Evolutionary conservation across 2,888 invertebrate species (phyloP).

Genomic region (Acronicta aceris): DNA sequence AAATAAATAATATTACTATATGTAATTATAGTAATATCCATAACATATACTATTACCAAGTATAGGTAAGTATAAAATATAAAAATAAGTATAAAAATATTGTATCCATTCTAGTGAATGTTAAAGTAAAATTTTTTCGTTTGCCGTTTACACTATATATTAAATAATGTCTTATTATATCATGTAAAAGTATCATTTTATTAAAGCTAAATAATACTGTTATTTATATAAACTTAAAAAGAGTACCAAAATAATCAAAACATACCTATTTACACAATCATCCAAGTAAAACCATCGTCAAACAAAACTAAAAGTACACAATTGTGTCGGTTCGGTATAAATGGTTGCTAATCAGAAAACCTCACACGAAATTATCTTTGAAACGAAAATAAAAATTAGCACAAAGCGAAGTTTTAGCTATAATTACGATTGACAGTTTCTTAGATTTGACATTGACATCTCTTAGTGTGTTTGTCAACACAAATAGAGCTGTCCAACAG

Average conservation of each 20-base stretch:
- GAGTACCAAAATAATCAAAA: conserved; percentile 27
- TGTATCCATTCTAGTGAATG: too few species aligned
- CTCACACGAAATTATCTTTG: conserved; percentile 11
- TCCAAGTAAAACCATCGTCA: conserved; percentile 28
- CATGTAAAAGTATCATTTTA: not conserved
- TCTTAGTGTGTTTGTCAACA: too few species aligned
- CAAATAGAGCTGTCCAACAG: too few species aligned
- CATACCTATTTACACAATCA: conserved; percentile 21
- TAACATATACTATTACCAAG: too few species aligned
- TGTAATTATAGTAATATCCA: too few species aligned
- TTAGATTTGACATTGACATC: conserved; percentile 1
- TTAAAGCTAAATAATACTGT: not conserved
- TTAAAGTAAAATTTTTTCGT: too few species aligned
- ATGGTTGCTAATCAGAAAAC: conserved; percentile 16
- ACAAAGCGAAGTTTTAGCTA: conserved; percentile 19
- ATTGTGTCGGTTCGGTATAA: conserved; percentile 7
- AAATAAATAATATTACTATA: too few species aligned
- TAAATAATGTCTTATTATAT: too few species aligned
- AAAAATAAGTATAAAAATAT: too few species aligned
- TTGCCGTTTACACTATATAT: too few species aligned
- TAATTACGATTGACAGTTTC: too few species aligned
- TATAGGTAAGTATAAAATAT: too few species aligned
- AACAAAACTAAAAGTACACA: not conserved
- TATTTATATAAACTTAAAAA: conserved; percentile 46
- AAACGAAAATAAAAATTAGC: conserved; percentile 21